Evolutionary conservation across 2,113 vertebrate genomes (phyloP).

Genomic region (Malurus cyaneus): DNA sequence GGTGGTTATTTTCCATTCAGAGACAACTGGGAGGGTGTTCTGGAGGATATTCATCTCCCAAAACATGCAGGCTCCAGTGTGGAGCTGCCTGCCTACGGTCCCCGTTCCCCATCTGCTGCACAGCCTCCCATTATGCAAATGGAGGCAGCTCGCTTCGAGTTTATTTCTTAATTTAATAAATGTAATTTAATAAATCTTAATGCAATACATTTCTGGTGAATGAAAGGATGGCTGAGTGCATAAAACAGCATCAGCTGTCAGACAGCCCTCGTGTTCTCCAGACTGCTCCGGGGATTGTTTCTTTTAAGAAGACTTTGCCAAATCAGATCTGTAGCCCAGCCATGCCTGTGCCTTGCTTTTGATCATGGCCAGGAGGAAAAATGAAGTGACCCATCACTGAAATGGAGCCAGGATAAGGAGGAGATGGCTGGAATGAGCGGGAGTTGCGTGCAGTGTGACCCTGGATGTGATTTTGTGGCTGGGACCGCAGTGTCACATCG

Average conservation of each 20-base stretch:
- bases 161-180: conserved; percentile 66
- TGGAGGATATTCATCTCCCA: conserved; percentile 12
- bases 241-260: conserved; percentile 61
- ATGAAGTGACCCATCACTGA: neutral
- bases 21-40: neutral
- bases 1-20: conserved; percentile 6
- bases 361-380: neutral
- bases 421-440: neutral
- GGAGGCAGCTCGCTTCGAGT: conserved; percentile 32
- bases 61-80: conserved; percentile 19
- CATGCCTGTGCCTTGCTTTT: neutral
- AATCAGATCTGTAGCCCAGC: neutral
- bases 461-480: neutral
- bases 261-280: neutral
- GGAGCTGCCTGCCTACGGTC: conserved; percentile 39
- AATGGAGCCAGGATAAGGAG: neutral
- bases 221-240: conserved; percentile 15
- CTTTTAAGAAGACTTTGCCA: neutral
- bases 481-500: neutral
- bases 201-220: conserved; percentile 44
- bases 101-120: conserved; percentile 53
- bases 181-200: conserved; percentile 65
- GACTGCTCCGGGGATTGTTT: conserved; percentile 3
- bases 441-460: neutral
- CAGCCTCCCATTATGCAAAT: conserved; percentile 61